Evolutionary conservation across 2,797 vertebrate species (phyloP), one percentile per base, ranked within the genome.

Genomic region (Microchirus variegatus): DNA sequence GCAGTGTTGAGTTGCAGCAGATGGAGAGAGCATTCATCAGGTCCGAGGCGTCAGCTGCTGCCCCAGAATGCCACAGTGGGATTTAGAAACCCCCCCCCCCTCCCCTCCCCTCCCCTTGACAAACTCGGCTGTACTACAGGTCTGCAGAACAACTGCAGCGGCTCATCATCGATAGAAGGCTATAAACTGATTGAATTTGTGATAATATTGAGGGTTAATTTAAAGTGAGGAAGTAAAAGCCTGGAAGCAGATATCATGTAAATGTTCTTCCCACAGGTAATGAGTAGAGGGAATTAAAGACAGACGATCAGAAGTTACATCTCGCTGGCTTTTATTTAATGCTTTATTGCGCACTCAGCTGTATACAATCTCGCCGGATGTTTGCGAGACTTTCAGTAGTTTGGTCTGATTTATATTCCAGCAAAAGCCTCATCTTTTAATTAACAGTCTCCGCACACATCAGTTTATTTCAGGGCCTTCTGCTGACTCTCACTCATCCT

Each of bases 371-470:
- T 36, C 53, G 65, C 42, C 70, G 63, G 58, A 73, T 56, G 66
- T 78, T 73, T 82, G 15, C 53, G 62, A 81, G 66, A 62, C 59
- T 67, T 73, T 35, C 67, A 72, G 69, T 75, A 59, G 59, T 81
- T 83, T 74, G 54, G 22, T 76, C 73, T 68, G 72, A 86, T 90
- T 88, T 80, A 82, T 79, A 79, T 81, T 83, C 75, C 74, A 66
- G 66, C 58, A 12, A 77, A 90, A 84, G 75, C 68, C 63, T 42
- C 67, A 66, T 77, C 82, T 83, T 90, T 89, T 89, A 90, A 90
- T 90, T 90, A 93, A 87, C 67, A 77, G 77, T 78, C 83, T 86
- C 78, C 58, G 55, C 77, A 80, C 70, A 69, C 66, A 47, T 53
- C 12, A 38, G 61, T 85, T 87, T 87, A 83, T 89, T 88, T 87